Evolutionary conservation across 2,113 vertebrate species (phyloP), one percentile per base, ranked within the genome.

Genomic region (Aegithalos caudatus): DNA sequence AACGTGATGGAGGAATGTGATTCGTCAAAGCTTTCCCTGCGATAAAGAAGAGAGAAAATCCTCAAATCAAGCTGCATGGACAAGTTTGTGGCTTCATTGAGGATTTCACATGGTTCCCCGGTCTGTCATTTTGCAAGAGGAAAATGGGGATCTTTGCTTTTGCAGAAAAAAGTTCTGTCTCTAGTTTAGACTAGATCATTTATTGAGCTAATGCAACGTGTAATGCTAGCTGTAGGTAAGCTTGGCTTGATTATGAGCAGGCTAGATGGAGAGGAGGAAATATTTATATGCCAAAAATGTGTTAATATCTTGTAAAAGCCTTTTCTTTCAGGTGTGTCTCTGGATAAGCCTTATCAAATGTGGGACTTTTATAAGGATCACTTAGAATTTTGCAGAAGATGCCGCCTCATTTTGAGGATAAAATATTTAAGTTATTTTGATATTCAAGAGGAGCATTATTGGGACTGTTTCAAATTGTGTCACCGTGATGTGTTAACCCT

Each of bases 311-410:
- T 99, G 97, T 98, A 98, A 98, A 98, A 99, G 99, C 98, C 98
- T 99, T 99, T 99, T 99, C 98, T 99, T 99, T 98, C 98, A 99
- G 98, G 98, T 99, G 91, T 98, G 96, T 98, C 98, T 98, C 98
- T 98, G 98, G 98, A 99, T 98, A 98, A 98, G 91, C 98, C 98
- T 98, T 98, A 96, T 98, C 98, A 98, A 98, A 98, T 98, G 96
- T 98, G 98, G 98, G 98, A 99, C 98, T 98, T 98, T 98, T 98
- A 98, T 98, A 98, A 98, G 98, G 98, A 99, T 98, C 98, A 98
- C 98, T 99, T 98, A 98, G 98, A 97, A 98, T 98, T 98, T 99
- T 99, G 96, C 98, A 98, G 99, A 99, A 99, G 98, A 99, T 98
- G 98, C 97, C 98, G 96, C 98, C 98, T 98, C 98, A 97, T 98